A percentile compares a stretch with the other conserved stretches of the same genome.
Conservation (phyloP, 2,888 invertebrate species). For the Troides aeacus region DNA sequence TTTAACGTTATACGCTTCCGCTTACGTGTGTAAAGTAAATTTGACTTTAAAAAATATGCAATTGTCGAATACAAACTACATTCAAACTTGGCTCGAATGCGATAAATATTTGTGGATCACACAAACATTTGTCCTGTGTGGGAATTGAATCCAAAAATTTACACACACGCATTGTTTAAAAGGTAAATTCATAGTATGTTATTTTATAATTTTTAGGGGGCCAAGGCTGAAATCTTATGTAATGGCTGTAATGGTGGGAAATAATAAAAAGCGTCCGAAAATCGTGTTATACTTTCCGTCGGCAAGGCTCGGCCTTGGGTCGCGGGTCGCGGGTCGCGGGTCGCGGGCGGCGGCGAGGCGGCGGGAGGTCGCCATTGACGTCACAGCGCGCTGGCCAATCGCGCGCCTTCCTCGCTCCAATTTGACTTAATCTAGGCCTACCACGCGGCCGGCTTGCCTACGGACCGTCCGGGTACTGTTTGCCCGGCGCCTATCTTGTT, state of each 20-base stretch:
- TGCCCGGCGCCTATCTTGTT: neutral
- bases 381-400: conserved; percentile 68
- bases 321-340: conserved; percentile 38
- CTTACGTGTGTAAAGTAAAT: too few relatives aligned
- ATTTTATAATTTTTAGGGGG: too few relatives aligned
- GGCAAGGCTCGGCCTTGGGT: conserved; percentile 64
- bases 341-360: conserved; percentile 26
- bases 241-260: conserved; percentile 18
- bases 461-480: conserved; percentile 16
- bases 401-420: conserved; percentile 53
- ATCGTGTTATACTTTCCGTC: conserved; percentile 73
- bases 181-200: too few relatives aligned
- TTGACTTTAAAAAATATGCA: too few relatives aligned
- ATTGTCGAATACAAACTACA: too few relatives aligned
- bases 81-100: too few relatives aligned
- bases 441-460: conserved; percentile 20
- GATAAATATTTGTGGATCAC: too few relatives aligned
- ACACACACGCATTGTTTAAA: too few relatives aligned
- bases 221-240: too few relatives aligned
- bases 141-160: too few relatives aligned
- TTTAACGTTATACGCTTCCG: too few relatives aligned
- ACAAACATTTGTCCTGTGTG: too few relatives aligned
- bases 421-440: conserved; percentile 53
- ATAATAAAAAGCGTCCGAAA: conserved; percentile 55
- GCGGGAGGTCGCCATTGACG: conserved; percentile 76